Percentiles rank a stretch among this genome's conserved stretches.
Conservation (phyloP, 2,888 invertebrate species). For the Ceratothoa steindachneri region DNA sequence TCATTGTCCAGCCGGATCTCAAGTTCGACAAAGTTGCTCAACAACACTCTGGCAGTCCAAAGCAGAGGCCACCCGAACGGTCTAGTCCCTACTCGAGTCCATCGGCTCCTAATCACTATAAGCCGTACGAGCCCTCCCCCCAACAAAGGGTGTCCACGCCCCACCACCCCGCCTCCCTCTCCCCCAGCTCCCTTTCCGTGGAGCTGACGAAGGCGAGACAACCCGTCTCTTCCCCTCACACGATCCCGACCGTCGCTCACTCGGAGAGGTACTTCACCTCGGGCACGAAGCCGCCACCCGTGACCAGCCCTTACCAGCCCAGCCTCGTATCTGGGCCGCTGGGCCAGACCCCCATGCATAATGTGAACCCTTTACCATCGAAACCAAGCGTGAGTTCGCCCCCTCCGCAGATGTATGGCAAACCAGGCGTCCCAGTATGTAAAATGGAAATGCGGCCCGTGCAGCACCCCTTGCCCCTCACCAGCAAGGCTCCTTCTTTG, state of each 20-base stretch:
- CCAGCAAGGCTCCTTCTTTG: conserved; percentile 26
- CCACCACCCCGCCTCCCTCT: conserved; percentile 17
- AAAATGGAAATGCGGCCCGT: conserved; percentile 49
- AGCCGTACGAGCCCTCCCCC: conserved; percentile 37
- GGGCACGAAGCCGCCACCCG: conserved; percentile 9
- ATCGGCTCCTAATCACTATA: conserved; percentile 32
- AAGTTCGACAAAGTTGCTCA: conserved; percentile 42
- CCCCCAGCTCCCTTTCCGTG: conserved; percentile 23
- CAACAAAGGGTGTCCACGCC: conserved; percentile 24
- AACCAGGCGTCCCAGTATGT: conserved; percentile 60
- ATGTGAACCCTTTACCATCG: conserved; percentile 2
- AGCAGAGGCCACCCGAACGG: conserved; percentile 38
- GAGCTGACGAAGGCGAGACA: conserved; percentile 41
- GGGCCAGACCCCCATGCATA: conserved; percentile 39
- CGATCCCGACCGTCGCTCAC: conserved; percentile 27
- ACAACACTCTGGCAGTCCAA: conserved; percentile 41
- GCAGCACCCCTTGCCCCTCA: conserved; percentile 27
- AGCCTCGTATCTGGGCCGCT: conserved; percentile 26
- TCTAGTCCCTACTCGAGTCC: conserved; percentile 36
- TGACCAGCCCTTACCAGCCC: conserved; percentile 9
- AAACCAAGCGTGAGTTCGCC: conserved; percentile 44
- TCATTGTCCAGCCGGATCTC: conserved; percentile 43
- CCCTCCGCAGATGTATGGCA: conserved; percentile 43
- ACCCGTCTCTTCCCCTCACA: conserved; percentile 40
- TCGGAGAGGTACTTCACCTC: conserved; percentile 26